Conservation (phyloP, 1,140 invertebrate genomes). For the Arctopsyche grandis region DNA sequence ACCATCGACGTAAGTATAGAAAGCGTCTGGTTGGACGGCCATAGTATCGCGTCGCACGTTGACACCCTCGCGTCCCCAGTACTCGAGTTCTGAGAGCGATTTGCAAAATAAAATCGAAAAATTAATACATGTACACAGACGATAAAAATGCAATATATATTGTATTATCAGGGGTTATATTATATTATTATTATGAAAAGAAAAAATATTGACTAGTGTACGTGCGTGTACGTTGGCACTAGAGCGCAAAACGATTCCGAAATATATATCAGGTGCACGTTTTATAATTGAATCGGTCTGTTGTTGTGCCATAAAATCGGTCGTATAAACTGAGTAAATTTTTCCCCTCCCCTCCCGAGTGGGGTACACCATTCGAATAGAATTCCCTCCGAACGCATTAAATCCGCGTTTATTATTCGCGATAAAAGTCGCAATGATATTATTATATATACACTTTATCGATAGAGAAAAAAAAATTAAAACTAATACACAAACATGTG, state of each 20-base stretch:
- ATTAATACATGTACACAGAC: conserved; percentile 46
- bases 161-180: conserved; percentile 9
- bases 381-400: background rate
- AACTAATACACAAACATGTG: background rate
- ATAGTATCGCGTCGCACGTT: conserved; percentile 38
- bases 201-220: background rate
- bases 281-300: conserved; percentile 18
- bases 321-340: conserved; percentile 2
- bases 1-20: conserved; percentile 54
- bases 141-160: background rate
- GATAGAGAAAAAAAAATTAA: background rate
- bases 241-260: background rate
- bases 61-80: conserved; percentile 43
- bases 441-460: conserved; percentile 1
- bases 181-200: background rate
- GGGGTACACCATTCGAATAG: too few species aligned
- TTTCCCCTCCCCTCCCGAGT: too few species aligned
- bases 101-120: conserved; percentile 53
- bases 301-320: conserved; percentile 22
- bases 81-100: conserved; percentile 41
- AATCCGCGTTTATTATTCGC: background rate
- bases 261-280: conserved; percentile 1
- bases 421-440: background rate
- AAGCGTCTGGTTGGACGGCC: conserved; percentile 43
- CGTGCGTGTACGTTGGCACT: background rate